These are phyloP conservation scores for Scolopax mira DNA, from an alignment of 2,113 vertebrate species.

Conservation along the genomic window DNA sequence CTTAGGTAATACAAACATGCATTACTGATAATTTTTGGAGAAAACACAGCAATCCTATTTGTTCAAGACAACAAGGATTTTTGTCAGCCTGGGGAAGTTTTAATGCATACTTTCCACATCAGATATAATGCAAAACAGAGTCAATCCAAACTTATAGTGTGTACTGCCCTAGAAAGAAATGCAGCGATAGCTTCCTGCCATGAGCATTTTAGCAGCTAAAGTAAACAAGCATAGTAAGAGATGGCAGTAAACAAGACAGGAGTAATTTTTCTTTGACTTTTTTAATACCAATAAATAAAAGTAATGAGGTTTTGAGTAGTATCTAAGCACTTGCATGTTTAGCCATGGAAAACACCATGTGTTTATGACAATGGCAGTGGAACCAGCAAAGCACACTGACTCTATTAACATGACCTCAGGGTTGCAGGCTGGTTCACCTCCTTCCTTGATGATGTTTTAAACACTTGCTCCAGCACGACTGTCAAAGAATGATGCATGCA, in stretches of 20 bases:
- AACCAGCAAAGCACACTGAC: background rate
- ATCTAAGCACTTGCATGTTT: background rate
- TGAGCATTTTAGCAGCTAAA: background rate
- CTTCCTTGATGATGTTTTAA: background rate
- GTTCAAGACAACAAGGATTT: background rate
- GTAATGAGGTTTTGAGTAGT: background rate
- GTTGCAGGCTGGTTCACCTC: background rate
- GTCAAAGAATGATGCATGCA: background rate
- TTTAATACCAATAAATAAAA: constrained; percentile 31
- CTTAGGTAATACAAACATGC: background rate
- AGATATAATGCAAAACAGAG: background rate
- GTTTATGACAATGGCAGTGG: background rate
- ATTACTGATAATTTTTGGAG: background rate
- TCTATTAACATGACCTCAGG: background rate
- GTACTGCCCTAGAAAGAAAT: background rate
- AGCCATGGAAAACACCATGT: background rate
- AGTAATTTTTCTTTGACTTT: constrained; percentile 10
- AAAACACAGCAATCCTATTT: background rate
- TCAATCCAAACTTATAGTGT: background rate
- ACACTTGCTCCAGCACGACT: background rate
- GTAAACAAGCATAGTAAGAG: background rate
- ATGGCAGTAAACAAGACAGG: background rate
- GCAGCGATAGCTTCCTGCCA: background rate
- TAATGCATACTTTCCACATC: background rate
- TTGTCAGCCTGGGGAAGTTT: background rate